These are phyloP conservation scores for Nannoperca obscura DNA, from an alignment of 2,797 vertebrate genomes.

Conservation along the genomic window DNA sequence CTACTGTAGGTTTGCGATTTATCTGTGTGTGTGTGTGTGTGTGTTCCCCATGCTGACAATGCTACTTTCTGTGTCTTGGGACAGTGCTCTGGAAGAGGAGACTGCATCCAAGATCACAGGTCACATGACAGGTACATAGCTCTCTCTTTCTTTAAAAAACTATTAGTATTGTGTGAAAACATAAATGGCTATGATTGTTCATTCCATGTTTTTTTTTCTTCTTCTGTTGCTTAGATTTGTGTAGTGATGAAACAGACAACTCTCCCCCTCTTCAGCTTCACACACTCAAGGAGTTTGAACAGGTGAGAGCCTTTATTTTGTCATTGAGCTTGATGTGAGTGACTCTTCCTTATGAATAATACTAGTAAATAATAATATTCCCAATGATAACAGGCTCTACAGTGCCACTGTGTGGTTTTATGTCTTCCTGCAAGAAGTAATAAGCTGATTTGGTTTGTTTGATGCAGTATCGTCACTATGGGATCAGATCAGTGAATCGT, in stretches of 20 bases:
- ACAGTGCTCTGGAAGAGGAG: constrained; percentile 70
- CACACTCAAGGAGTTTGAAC: constrained; percentile 93
- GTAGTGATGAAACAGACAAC: constrained; percentile 84
- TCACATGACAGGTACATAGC: constrained; percentile 82
- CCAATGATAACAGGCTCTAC: not conserved
- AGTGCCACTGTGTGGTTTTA: constrained; percentile 46
- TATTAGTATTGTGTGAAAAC: not conserved
- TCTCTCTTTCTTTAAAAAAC: not conserved
- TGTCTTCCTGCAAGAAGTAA: not conserved
- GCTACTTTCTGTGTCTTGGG: constrained; percentile 4
- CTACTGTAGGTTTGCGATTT: not conserved
- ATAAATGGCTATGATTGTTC: not conserved
- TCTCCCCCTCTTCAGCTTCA: constrained; percentile 89
- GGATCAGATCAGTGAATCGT: not conserved
- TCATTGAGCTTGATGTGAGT: not conserved
- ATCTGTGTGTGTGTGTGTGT: not conserved
- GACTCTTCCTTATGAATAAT: not conserved
- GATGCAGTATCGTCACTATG: not conserved
- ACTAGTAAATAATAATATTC: not conserved
- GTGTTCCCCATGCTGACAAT: constrained; percentile 18
- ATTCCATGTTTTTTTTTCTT: not conserved
- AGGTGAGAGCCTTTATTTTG: constrained; percentile 83
- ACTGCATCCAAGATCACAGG: constrained; percentile 73
- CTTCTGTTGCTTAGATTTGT: constrained; percentile 78
- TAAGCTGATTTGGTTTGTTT: constrained; percentile 11